Evolutionary conservation across 2,113 vertebrate genomes (phyloP).

Genomic region (Platichthys flesus): DNA sequence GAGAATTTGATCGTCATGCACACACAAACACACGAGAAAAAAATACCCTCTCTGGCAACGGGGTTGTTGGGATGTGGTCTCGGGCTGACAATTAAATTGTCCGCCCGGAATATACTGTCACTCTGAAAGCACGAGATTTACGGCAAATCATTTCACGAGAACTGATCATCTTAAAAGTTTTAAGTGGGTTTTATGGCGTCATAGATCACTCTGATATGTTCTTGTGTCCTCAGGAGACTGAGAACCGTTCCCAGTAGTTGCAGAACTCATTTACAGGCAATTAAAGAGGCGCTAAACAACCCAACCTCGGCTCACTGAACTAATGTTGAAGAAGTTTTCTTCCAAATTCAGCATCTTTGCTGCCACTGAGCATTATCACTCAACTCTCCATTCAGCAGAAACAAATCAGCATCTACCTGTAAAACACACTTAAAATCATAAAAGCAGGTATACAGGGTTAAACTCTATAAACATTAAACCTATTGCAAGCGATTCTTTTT

Average conservation of each 20-base stretch:
- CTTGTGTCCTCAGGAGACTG: constrained; percentile 29
- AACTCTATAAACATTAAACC: constrained; percentile 64
- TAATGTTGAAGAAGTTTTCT: not conserved
- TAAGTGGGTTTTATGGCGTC: constrained; percentile 61
- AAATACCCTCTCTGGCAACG: constrained; percentile 71
- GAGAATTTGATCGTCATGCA: constrained; percentile 68
- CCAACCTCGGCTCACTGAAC: constrained; percentile 31
- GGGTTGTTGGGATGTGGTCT: constrained; percentile 75
- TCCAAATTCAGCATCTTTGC: constrained; percentile 6
- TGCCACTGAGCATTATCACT: constrained; percentile 19
- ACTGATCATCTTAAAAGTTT: constrained; percentile 71
- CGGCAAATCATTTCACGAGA: constrained; percentile 62
- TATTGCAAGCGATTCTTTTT: constrained; percentile 55
- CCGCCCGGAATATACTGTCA: constrained; percentile 71
- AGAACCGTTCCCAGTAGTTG: constrained; percentile 69
- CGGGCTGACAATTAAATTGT: constrained; percentile 74
- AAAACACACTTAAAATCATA: constrained; percentile 25
- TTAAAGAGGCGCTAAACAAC: constrained; percentile 53
- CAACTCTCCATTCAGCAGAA: constrained; percentile 9
- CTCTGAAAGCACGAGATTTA: constrained; percentile 69
- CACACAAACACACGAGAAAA: constrained; percentile 46
- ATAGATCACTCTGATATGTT: constrained; percentile 71
- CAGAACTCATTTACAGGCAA: constrained; percentile 69
- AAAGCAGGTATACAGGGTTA: constrained; percentile 44
- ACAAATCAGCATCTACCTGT: constrained; percentile 17